phyloP scores from a whole-genome alignment of 2,113 vertebrate species.

The Xerus inauris region DNA sequence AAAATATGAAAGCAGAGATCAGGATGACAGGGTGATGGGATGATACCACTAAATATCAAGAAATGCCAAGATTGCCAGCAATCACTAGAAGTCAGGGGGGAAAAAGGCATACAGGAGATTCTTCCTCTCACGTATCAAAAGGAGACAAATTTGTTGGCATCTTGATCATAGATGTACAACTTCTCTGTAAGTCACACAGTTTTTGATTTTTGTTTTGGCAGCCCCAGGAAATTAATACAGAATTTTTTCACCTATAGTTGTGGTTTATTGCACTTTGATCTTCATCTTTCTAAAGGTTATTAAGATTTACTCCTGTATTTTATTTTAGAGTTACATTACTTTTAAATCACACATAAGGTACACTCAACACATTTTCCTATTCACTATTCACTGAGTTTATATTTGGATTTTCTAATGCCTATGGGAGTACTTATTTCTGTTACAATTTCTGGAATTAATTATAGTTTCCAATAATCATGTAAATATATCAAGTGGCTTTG shows the following conservation, averaged over 20 bases:
- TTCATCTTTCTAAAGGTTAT: constrained; percentile 45
- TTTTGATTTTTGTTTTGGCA: not conserved
- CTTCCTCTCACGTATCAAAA: not conserved
- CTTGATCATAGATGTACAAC: not conserved
- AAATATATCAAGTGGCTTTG: constrained; percentile 42
- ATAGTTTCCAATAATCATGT: constrained; percentile 5
- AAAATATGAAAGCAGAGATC: not conserved
- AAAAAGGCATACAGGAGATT: no score
- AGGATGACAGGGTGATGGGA: no score
- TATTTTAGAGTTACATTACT: constrained; percentile 35
- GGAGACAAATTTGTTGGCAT: not conserved
- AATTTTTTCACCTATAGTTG: not conserved
- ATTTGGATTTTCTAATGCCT: constrained; percentile 30
- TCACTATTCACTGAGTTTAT: constrained; percentile 13
- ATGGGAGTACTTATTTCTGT: constrained; percentile 26
- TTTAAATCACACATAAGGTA: not conserved
- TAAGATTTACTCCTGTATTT: not conserved
- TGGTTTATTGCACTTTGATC: not conserved
- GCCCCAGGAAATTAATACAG: not conserved
- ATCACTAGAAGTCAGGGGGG: not conserved
- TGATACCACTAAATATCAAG: not conserved
- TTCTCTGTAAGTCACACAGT: not conserved
- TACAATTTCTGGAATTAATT: constrained; percentile 63
- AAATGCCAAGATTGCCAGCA: not conserved
- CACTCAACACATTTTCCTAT: not conserved